Evolutionary conservation across 2,888 invertebrate genomes (phyloP).

Genomic region (Platycnemis pennipes): DNA sequence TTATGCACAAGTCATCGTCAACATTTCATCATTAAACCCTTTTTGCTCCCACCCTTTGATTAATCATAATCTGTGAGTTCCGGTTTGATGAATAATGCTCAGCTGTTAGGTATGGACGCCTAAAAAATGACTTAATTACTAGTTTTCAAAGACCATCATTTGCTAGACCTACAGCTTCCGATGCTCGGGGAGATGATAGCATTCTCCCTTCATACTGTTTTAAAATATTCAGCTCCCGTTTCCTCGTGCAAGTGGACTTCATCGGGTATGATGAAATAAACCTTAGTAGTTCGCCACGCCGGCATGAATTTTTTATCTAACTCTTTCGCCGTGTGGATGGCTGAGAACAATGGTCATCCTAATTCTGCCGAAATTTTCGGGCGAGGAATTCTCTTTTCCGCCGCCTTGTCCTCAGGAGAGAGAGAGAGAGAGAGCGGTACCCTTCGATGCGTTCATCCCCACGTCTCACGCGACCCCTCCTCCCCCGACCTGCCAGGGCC

Average conservation of each 20-base stretch:
- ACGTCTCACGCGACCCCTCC: not conserved
- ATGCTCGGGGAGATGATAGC: not conserved
- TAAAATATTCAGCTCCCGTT: not conserved
- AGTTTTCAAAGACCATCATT: too few species aligned
- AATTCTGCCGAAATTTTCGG: conserved; percentile 49
- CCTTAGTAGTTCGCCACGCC: not conserved
- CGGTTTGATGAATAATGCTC: too few species aligned
- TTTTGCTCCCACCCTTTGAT: too few species aligned
- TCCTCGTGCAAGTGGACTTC: not conserved
- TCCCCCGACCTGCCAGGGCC: not conserved
- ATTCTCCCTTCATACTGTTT: not conserved
- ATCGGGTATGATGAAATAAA: not conserved
- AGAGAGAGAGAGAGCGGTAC: not conserved
- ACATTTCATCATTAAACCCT: too few species aligned
- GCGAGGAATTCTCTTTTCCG: conserved; percentile 35
- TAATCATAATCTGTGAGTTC: too few species aligned
- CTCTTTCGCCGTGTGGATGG: not conserved
- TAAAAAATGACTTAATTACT: too few species aligned
- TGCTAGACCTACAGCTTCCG: not conserved
- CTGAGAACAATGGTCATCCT: conserved; percentile 45
- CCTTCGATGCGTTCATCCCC: conserved; percentile 60
- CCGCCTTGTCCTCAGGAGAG: not conserved
- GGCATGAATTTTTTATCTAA: not conserved
- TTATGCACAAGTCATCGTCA: too few species aligned
- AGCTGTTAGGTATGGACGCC: too few species aligned